Base-by-base conservation (phyloP, 1,140 invertebrate species). In the Drosophila cardini region DNA sequence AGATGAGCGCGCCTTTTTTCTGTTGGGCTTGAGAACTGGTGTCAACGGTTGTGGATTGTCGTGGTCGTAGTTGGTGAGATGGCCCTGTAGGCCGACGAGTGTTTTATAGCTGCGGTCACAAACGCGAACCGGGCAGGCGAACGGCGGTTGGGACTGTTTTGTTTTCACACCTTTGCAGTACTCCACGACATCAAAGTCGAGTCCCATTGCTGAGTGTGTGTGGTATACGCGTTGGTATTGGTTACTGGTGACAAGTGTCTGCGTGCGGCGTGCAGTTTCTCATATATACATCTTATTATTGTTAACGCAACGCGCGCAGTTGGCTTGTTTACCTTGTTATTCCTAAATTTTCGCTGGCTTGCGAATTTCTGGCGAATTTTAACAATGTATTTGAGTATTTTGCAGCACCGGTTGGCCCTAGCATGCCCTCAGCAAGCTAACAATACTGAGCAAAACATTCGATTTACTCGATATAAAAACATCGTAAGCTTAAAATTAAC, bases 51-150 rank as follows among this genome's bases (percentile, higher is more conserved):
- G 93, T 4, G 94, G 94, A 89, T 94, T 95, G 72, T 96, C 95
- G 91, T 97, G 96, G 91, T 97, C 96, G 93, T 95, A 96, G 89
- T 97, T 96, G 63, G 95, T 95, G 70, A 98, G 93, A 92, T 98
- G 97, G 92, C 96, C 97, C 89, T 97, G 96, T 74, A 98, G 94
- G 0, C 97, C 97, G 90, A 95, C 95, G 63, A 96, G 94, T 73
- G 96, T 97, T 93, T 97, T 97, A 92, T 97, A 98, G 16, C 96
- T 94, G 92, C 96, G 96, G 46, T 95, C 96, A 93, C 97, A 98
- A 70, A 96, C 95, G 80, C 95, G 94, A 42, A 97, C 93, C 9
- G 97, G 97, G 89, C 97, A 98, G 78, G 95, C 94, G 92, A 97
- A 97, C 34, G 97, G 97, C 68, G 96, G 96, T 56, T 80, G 75